Evolutionary conservation across 1,140 invertebrate genomes (phyloP).

Genomic region (Oncopodura yosiiana): DNA sequence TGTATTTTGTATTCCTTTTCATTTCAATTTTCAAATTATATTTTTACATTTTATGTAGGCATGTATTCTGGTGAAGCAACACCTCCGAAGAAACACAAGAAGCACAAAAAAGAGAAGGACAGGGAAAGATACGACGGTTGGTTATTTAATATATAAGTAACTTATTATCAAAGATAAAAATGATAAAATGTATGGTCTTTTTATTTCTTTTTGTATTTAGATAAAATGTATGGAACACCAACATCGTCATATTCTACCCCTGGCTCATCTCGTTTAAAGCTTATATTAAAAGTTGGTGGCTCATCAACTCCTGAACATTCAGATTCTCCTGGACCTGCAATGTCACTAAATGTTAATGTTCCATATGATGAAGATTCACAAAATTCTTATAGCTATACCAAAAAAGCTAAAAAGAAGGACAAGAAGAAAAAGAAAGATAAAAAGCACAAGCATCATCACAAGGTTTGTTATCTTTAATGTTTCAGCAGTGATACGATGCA

Average conservation of each 20-base stretch:
- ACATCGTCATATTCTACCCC: too few species aligned
- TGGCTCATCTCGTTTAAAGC: constrained; percentile 46
- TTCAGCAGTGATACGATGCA: neutral
- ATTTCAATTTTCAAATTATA: too few species aligned
- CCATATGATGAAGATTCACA: constrained; percentile 31
- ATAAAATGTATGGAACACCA: constrained; percentile 19
- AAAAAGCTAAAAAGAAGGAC: constrained; percentile 66
- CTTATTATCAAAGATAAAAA: constrained; percentile 17
- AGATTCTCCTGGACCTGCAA: constrained; percentile 44
- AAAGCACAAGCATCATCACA: constrained; percentile 55
- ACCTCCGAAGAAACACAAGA: constrained; percentile 58
- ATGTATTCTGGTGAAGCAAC: constrained; percentile 15
- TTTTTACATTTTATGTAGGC: constrained; percentile 4
- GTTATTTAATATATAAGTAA: constrained; percentile 22
- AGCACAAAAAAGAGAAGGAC: constrained; percentile 50
- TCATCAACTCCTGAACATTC: constrained; percentile 58
- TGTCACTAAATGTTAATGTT: constrained; percentile 22
- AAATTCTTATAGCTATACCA: constrained; percentile 38
- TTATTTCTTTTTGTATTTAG: constrained; percentile 4
- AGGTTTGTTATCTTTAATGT: constrained; percentile 39
- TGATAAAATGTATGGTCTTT: neutral
- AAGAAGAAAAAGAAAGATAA: constrained; percentile 62
- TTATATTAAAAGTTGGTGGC: constrained; percentile 71
- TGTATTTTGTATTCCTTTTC: too few species aligned
- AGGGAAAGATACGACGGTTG: constrained; percentile 54